A percentile compares a stretch with the other conserved stretches of the same genome.
These are phyloP conservation scores for Coregonus ussuriensis DNA, from an alignment of 2,797 vertebrate species.

Conservation along the genomic window DNA sequence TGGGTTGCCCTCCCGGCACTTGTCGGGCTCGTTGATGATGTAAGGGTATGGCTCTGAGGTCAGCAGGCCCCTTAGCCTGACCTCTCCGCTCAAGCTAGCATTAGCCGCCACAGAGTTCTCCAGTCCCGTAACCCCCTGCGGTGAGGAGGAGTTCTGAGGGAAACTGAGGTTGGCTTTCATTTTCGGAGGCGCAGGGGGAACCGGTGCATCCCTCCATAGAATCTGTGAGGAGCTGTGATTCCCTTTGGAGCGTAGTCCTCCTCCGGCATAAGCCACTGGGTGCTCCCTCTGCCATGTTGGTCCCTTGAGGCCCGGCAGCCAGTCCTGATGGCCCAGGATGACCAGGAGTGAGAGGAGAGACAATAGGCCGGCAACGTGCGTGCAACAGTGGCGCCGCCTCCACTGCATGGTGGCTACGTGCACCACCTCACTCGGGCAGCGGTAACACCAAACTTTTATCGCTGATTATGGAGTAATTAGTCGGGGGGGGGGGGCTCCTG, in stretches of 20 bases:
- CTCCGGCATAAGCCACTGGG: constrained; percentile 79
- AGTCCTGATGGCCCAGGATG: constrained; percentile 84
- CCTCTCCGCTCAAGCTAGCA: constrained; percentile 77
- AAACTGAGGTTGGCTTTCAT: constrained; percentile 70
- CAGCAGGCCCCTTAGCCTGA: constrained; percentile 55
- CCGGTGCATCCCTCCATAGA: constrained; percentile 76
- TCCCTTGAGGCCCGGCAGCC: constrained; percentile 77
- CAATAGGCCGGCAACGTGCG: constrained; percentile 81
- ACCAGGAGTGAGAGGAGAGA: constrained; percentile 83
- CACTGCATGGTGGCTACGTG: constrained; percentile 66
- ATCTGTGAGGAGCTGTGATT: constrained; percentile 75
- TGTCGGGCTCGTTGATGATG: constrained; percentile 86
- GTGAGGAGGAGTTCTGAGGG: constrained; percentile 56
- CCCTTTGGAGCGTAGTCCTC: constrained; percentile 72
- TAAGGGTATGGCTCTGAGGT: constrained; percentile 84
- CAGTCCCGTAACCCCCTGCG: constrained; percentile 71
- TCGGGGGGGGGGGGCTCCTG: neutral
- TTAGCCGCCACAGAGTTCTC: constrained; percentile 78
- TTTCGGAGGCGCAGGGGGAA: constrained; percentile 71
- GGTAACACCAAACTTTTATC: constrained; percentile 53
- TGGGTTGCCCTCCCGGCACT: constrained; percentile 74
- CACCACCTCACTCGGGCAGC: constrained; percentile 73
- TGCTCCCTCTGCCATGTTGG: constrained; percentile 74
- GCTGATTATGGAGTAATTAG: neutral
- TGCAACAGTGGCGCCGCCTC: constrained; percentile 84